Base-by-base conservation (phyloP, 2,888 invertebrate species). In the Acanthococcus lagerstroemiae region DNA sequence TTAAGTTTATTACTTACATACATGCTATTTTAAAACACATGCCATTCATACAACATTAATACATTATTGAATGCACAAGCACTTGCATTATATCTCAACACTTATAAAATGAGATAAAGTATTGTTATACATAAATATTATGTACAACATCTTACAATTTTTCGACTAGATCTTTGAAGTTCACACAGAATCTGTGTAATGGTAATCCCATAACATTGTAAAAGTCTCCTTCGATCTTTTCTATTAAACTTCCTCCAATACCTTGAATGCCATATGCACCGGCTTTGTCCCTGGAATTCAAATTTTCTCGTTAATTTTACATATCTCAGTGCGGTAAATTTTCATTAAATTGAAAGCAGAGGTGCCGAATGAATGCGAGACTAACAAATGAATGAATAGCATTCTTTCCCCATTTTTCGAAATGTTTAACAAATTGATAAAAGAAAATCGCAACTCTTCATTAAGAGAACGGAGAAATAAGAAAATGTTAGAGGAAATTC, bases 201-300 rank as follows among this genome's bases (percentile, higher is more conserved):
- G 95, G 95, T 70, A 95, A 79, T 0, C 95, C 95, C 74, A 93
- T 86, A 0, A 95, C 91, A 67, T 90, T 92, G 77, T 86, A 92
- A 77, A 84, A 92, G 74, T 94, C 93, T 1, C 88, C 95, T 37
- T 86, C 81, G 48, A 95, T 85, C 71, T 82, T 81, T 73, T 87
- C 83, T 48, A 95, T 83, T 60, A 95, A 79, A n/a, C 87, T 86
- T 0, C 88, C 88, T 5, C 92, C 95, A 1, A 84, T 75, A 0
- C 88, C 90, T 77, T 92, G 91, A 61, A 94, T 87, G 1, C 91
- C 94, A 76, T 94, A 95, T 0, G 85, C 88, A n/a, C 95, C 95
- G 5, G 95, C 95, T 78, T 90, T 90, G 73, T 88, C 88, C 76
- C 88, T 88, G 73, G 2, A 79, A 77, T 72, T 67, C 72, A n/a